Evolutionary conservation across 2,888 invertebrate species (phyloP).

Genomic region (Tetragonisca angustula): DNA sequence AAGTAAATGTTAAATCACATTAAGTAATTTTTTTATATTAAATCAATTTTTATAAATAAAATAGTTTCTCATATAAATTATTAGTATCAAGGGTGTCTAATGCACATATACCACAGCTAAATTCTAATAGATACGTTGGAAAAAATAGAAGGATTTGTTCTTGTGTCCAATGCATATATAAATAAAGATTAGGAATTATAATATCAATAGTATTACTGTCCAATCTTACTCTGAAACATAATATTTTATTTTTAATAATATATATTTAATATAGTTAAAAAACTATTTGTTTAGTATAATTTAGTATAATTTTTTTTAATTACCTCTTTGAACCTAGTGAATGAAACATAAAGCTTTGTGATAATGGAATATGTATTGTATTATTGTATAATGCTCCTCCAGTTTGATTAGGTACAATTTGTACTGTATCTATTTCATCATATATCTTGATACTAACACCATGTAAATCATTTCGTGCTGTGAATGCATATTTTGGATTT

Average conservation of each 20-base stretch:
- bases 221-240: slow-evolving; percentile 73
- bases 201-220: slow-evolving; percentile 75
- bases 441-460: slow-evolving; percentile 74
- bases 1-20: slow-evolving; percentile 5
- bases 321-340: slow-evolving; percentile 78
- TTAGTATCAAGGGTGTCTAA: slow-evolving; percentile 26
- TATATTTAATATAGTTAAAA: neutral
- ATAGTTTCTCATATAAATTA: slow-evolving; percentile 64
- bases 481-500: slow-evolving; percentile 78
- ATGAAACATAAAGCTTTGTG: slow-evolving; percentile 76
- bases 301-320: too few relatives aligned
- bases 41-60: slow-evolving; percentile 31
- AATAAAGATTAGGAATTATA: slow-evolving; percentile 75
- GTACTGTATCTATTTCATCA: slow-evolving; percentile 77
- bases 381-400: slow-evolving; percentile 77
- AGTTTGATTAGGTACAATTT: slow-evolving; percentile 72
- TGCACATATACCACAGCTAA: slow-evolving; percentile 80
- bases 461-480: slow-evolving; percentile 67
- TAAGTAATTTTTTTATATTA: slow-evolving; percentile 13
- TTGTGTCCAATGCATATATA: slow-evolving; percentile 80
- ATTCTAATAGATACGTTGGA: slow-evolving; percentile 80
- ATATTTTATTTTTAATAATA: neutral
- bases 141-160: slow-evolving; percentile 80
- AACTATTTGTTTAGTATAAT: slow-evolving; percentile 16
- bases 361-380: slow-evolving; percentile 72